Base-by-base conservation (phyloP, 2,888 invertebrate species). In the Pediacus dermestoides region DNA sequence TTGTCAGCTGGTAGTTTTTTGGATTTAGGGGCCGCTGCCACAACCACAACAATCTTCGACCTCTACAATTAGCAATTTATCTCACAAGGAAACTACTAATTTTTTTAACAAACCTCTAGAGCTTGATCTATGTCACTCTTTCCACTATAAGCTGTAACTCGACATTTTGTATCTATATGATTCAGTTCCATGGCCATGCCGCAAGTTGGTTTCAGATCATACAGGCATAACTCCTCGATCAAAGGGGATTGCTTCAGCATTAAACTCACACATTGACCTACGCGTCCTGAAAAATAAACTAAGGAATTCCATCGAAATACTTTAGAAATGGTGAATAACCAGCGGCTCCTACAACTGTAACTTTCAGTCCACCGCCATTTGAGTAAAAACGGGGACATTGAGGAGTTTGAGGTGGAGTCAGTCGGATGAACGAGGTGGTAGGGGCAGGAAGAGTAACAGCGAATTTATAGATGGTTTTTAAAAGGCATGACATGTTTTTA, bases 201-300 rank as follows among this genome's bases (percentile, higher is more conserved):
- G 10, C 58, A 48, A 8, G 61, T 53, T 2, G 64, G 59, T 14
- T 58, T 53, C 3, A 62, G 59, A 57, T 82, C 82, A 52, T 77
- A 76, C n/a, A 82, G 46, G 9, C 76, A 72, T 31, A 82, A 63
- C 54, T 76, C 77, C 30, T 76, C 76, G 41, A 82, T 71, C 28
- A 71, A 54, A 1, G 75, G 73, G 12, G 77, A 75, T 41, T 75
- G 72, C 53, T 81, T 77, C 30, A 82, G 63, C 58, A 81, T 64
- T 28, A 82, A 58, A 21, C 76, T 68, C 14, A 79, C 58, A 0
- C 74, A 68, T 63, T 78, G 75, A 1, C 78, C 79, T 8, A 75
- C 57, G 34, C 71, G 72, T 35, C 72, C 75, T 44, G 21, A n/a
- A n/a, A n/a, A n/a, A n/a, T n/a, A 34, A 37, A 38, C 10, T 23